Conservation (phyloP, 2,888 invertebrate species). For the Cosmia trapezina region DNA sequence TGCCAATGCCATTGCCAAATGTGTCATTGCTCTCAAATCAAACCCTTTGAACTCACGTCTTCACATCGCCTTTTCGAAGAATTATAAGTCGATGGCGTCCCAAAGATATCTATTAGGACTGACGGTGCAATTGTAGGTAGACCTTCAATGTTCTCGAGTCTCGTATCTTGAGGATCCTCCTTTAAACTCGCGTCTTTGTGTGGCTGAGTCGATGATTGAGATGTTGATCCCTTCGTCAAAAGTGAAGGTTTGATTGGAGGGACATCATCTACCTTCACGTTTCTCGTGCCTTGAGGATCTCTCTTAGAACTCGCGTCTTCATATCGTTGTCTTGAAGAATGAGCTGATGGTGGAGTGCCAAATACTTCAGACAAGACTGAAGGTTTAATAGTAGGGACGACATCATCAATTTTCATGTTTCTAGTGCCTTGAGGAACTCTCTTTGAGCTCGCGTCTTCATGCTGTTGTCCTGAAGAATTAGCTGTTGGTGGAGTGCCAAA, state of each 20-base stretch:
- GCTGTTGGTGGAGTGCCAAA: neutral
- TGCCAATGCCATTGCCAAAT: neutral
- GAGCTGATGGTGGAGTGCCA: slow-evolving; percentile 8
- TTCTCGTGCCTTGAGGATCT: neutral
- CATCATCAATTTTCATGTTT: neutral
- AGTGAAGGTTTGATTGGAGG: slow-evolving; percentile 33
- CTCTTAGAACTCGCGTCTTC: neutral
- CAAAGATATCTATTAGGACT: slow-evolving; percentile 71
- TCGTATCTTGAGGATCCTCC: neutral
- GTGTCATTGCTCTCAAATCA: slow-evolving; percentile 7
- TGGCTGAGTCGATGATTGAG: neutral
- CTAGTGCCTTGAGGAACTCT: neutral
- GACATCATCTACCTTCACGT: neutral
- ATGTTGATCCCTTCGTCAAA: slow-evolving; percentile 65
- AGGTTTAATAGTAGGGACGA: neutral
- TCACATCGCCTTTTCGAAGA: slow-evolving; percentile 53
- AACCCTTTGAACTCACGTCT: slow-evolving; percentile 69
- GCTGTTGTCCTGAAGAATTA: neutral
- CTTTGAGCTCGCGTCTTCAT: neutral
- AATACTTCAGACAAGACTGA: neutral
- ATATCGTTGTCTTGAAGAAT: neutral
- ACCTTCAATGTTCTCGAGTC: neutral
- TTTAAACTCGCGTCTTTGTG: slow-evolving; percentile 70
- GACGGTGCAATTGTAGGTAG: slow-evolving; percentile 18
- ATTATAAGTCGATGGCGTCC: slow-evolving; percentile 61